Evolutionary conservation across 2,113 vertebrate genomes (phyloP).

Genomic region (Embiotoca jacksoni): DNA sequence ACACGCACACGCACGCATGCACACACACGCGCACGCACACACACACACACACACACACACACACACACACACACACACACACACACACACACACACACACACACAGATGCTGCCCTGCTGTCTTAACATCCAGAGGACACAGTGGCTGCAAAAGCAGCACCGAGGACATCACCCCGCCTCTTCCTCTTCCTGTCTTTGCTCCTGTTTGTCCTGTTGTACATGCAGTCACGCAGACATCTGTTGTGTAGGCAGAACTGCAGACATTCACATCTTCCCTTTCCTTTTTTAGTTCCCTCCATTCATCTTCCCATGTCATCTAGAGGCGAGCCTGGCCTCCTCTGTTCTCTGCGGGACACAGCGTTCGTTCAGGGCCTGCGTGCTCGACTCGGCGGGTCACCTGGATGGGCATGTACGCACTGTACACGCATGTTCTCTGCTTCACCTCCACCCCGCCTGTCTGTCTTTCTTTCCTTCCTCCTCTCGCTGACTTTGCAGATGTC

Average conservation of each 20-base stretch:
- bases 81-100: constrained; percentile 2
- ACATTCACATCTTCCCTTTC: constrained; percentile 40
- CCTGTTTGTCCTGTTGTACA: constrained; percentile 28
- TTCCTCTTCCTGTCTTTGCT: constrained; percentile 4
- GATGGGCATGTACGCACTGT: background rate
- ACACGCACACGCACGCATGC: too few species aligned
- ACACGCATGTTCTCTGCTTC: constrained; percentile 2
- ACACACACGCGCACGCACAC: background rate
- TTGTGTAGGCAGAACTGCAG: constrained; percentile 42
- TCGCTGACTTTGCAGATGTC: constrained; percentile 63
- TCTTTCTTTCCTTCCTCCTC: background rate
- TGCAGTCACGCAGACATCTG: constrained; percentile 28
- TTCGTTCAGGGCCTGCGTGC: constrained; percentile 11
- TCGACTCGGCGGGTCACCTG: constrained; percentile 38
- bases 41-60: constrained; percentile 22
- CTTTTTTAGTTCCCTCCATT: constrained; percentile 50
- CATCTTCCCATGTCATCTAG: constrained; percentile 50
- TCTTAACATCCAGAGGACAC: constrained; percentile 24
- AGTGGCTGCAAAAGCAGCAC: background rate
- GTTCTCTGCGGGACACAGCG: constrained; percentile 21
- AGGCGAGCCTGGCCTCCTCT: constrained; percentile 29
- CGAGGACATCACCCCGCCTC: background rate
- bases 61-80: constrained; percentile 9
- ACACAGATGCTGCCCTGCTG: background rate
- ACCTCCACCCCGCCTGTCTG: background rate